Conservation (phyloP, 2,797 vertebrate genomes). For the Falco rusticolus region DNA sequence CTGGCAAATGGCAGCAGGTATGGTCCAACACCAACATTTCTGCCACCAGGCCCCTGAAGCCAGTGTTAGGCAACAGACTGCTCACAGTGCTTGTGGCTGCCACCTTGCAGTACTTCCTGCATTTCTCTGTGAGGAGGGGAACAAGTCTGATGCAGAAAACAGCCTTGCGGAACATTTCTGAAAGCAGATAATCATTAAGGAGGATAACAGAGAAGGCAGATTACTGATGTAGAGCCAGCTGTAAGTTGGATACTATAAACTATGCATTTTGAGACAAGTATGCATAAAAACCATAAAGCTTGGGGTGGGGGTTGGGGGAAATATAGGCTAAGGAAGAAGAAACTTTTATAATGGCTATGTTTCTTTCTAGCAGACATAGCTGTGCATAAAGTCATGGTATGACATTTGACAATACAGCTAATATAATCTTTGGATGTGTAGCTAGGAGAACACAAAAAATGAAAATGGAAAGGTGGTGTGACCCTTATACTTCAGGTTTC, state of each 20-base stretch:
- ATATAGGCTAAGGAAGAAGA: background rate
- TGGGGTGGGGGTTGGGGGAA: too few species aligned
- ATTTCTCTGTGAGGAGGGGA: background rate
- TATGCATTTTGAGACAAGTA: background rate
- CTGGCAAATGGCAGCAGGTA: background rate
- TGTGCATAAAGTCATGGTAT: background rate
- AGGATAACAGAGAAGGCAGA: background rate
- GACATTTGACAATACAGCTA: background rate
- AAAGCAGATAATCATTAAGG: background rate
- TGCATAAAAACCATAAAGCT: background rate
- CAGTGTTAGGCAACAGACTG: background rate
- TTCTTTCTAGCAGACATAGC: background rate
- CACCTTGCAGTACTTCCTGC: background rate
- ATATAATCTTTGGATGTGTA: background rate
- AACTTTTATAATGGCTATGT: background rate
- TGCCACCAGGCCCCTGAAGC: background rate
- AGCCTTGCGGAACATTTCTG: background rate
- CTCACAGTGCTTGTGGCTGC: background rate
- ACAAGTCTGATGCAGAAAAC: background rate
- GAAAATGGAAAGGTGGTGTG: background rate
- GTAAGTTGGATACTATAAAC: background rate
- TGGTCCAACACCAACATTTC: background rate
- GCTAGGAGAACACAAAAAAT: background rate
- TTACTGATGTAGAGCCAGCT: background rate
- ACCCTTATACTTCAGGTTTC: background rate